Base-by-base conservation (phyloP, 2,888 invertebrate species). In the Noctua pronuba region DNA sequence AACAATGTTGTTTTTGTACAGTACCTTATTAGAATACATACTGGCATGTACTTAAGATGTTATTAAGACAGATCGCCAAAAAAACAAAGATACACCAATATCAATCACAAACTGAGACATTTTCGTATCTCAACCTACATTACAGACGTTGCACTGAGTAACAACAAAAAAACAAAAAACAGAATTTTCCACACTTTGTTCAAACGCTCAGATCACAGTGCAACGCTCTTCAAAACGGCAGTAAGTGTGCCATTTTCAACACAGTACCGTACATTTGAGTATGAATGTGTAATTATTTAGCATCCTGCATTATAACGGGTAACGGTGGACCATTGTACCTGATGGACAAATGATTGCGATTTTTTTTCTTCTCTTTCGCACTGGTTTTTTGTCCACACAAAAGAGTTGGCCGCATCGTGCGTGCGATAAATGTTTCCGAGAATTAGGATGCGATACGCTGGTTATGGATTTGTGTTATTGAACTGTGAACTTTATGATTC, bases 281-380 rank as follows among this genome's bases (percentile, higher is more conserved):
- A 94, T 92, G 92, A 94, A 94, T 93, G 93, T 94, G 92, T 95
- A 94, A 95, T 95, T 95, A 95, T 95, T 94, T 93, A 91, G 91
- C 94, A 93, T 94, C 93, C 94, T 94, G 94, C 93, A 92, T 93
- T 92, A 93, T 93, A 91, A 88, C 89, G 89, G 92, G 87, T 95
- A 94, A 94, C 95, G 94, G 94, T 93, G 86, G 82, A 81, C 91
- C 94, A 95, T 95, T 95, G 95, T 95, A 91, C 88, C 90, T 94
- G 95, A 95, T 94, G 95, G 93, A 93, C 94, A 95, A 95, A 95
- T 95, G 95, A 95, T 95, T 95, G 94, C 93, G 89, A 88, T 87
- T 91, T 92, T 93, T 92, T 93, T 92, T 82, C 77, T 64, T 78
- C 80, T 88, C 81, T 75, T 65, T 85, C 68, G 75, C 79, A 87